A percentile compares a stretch with the other conserved stretches of the same genome.
Conservation (phyloP, 2,113 vertebrate genomes). For the Tetrao urogallus region DNA sequence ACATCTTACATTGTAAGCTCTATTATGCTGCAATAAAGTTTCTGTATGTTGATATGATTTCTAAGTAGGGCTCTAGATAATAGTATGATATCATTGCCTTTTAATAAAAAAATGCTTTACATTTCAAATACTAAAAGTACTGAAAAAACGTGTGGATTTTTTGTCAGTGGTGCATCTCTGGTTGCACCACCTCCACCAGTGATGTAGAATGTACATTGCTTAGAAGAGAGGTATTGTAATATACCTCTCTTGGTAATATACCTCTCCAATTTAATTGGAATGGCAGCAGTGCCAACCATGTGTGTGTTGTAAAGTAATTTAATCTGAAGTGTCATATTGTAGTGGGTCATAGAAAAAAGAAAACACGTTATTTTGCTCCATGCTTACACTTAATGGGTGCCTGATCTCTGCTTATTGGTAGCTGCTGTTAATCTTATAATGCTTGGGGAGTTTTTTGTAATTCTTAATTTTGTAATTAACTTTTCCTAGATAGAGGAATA, state of each 20-base stretch:
- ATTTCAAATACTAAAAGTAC: too few species aligned
- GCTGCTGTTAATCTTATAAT: not conserved
- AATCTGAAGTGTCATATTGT: not conserved
- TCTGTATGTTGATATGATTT: too few species aligned
- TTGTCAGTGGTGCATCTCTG: too few species aligned
- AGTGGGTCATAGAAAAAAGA: not conserved
- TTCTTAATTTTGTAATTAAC: not conserved
- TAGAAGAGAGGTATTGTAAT: not conserved
- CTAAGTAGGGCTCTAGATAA: too few species aligned
- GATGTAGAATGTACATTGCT: not conserved
- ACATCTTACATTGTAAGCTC: too few species aligned
- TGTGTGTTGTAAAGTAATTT: not conserved
- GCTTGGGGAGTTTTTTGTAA: not conserved
- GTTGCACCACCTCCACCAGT: too few species aligned
- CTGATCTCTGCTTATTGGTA: not conserved
- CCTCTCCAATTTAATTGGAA: too few species aligned
- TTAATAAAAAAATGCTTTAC: too few species aligned
- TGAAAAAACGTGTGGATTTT: too few species aligned
- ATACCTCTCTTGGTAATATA: too few species aligned
- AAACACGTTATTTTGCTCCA: not conserved
- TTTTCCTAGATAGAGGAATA: not conserved
- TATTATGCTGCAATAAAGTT: too few species aligned
- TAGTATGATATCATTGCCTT: too few species aligned
- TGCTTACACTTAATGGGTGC: not conserved
- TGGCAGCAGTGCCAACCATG: not conserved